Percentiles rank a stretch among this genome's conserved stretches.
Evolutionary conservation across 2,888 invertebrate species (phyloP).

Genomic region (Aphidoletes aphidimyza): DNA sequence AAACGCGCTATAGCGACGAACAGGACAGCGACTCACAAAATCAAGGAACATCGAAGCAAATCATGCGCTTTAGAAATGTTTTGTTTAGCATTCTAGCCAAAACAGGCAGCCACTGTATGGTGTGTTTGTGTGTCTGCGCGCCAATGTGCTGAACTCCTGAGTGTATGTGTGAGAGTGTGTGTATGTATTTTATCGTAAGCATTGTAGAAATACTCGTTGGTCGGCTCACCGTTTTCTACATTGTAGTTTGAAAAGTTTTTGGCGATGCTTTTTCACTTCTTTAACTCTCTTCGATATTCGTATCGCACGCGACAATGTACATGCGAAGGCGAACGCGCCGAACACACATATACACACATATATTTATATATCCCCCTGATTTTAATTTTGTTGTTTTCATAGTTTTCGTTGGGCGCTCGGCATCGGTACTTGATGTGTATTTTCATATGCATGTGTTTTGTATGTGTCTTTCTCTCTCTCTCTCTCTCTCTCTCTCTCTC

Average conservation of each 20-base stretch:
- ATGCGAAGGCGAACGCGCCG: slow-evolving; percentile 15
- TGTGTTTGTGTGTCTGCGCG: not conserved
- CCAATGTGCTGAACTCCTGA: too few species aligned
- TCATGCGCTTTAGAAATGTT: slow-evolving; percentile 54
- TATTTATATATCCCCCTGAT: not conserved
- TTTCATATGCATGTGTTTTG: too few species aligned
- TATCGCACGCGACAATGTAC: not conserved
- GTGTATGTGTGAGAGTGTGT: not conserved
- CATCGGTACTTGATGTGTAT: too few species aligned
- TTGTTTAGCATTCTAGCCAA: slow-evolving; percentile 10
- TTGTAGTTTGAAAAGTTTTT: slow-evolving; percentile 8
- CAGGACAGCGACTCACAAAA: slow-evolving; percentile 21
- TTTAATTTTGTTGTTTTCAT: not conserved
- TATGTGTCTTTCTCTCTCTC: too few species aligned
- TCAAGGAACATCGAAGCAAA: slow-evolving; percentile 20
- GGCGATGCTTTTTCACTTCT: slow-evolving; percentile 12
- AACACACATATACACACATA: not conserved
- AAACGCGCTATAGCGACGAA: not conserved
- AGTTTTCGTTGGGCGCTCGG: too few species aligned
- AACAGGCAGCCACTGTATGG: not conserved
- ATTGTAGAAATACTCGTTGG: not conserved
- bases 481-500: too few species aligned
- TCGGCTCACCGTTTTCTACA: slow-evolving; percentile 14
- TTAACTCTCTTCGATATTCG: not conserved
- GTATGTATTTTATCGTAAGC: not conserved